Conservation (phyloP, 2,888 invertebrate genomes). For the Atherix ibis region DNA sequence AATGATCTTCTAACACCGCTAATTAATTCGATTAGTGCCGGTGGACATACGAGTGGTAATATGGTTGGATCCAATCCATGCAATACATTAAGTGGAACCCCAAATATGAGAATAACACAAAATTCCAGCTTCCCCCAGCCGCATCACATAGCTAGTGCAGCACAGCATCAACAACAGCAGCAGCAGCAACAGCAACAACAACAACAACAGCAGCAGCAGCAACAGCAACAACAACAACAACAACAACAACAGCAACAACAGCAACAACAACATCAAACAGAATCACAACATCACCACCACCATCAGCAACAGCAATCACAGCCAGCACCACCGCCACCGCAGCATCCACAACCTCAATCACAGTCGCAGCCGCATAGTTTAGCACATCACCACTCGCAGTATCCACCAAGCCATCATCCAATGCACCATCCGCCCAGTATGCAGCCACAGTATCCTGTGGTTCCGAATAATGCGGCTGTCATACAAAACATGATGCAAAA, state of each 20-base stretch:
- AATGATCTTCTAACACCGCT: conserved; percentile 6
- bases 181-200: conserved; percentile 13
- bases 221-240: conserved; percentile 6
- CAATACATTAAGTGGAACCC: not conserved
- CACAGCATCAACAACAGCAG: conserved; percentile 11
- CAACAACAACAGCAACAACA: conserved; percentile 4
- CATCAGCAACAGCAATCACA: conserved; percentile 19
- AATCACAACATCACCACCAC: conserved; percentile 15
- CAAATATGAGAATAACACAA: conserved; percentile 2
- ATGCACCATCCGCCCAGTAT: conserved; percentile 5
- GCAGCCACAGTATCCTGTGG: conserved; percentile 6
- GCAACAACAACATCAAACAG: no score
- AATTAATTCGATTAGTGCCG: not conserved
- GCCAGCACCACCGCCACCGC: no score
- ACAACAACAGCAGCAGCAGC: conserved; percentile 9
- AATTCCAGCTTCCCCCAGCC: conserved; percentile 4
- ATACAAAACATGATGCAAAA: conserved; percentile 28
- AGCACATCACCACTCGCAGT: conserved; percentile 5
- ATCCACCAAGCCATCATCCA: conserved; percentile 3
- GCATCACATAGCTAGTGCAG: conserved; percentile 10
- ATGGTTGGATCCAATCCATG: not conserved
- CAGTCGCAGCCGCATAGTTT: conserved; percentile 7
- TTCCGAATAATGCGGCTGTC: conserved; percentile 10
- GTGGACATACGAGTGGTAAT: not conserved
- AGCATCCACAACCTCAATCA: conserved; percentile 17